Conservation (phyloP, 2,113 vertebrate genomes). For the Calonectris borealis region DNA sequence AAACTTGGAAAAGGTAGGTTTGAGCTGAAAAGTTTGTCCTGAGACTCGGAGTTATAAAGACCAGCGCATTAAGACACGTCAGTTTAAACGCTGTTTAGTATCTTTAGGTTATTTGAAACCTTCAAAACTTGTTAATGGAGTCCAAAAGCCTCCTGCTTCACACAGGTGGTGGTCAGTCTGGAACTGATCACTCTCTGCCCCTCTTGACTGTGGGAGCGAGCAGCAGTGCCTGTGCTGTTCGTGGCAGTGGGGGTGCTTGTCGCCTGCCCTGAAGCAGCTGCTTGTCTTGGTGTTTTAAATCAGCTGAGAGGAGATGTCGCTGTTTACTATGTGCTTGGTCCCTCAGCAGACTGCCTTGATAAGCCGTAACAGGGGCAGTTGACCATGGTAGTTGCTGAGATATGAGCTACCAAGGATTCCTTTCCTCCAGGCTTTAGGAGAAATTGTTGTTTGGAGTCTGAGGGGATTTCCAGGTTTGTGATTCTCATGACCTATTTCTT, state of each 20-base stretch:
- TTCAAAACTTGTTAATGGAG: not conserved
- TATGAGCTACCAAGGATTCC: not conserved
- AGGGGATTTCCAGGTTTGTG: rapidly evolving
- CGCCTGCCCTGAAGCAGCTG: no score
- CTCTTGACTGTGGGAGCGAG: not conserved
- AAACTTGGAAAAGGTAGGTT: constrained; percentile 89
- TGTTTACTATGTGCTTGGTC: not conserved
- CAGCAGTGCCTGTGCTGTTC: not conserved
- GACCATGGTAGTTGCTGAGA: not conserved
- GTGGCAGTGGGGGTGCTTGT: not conserved
- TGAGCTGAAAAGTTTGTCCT: not conserved
- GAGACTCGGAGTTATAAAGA: not conserved
- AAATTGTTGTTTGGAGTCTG: not conserved
- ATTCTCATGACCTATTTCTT: not conserved
- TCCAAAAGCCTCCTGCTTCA: not conserved
- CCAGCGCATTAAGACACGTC: not conserved
- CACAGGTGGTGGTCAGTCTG: not conserved
- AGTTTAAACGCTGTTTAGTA: not conserved
- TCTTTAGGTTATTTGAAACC: not conserved
- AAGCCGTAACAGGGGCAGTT: rapidly evolving
- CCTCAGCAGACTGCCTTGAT: not conserved
- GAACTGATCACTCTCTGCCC: not conserved
- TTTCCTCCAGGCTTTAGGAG: not conserved
- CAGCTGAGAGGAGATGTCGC: not conserved
- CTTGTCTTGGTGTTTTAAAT: not conserved